These are phyloP conservation scores for Machimus atricapillus DNA, from an alignment of 2,888 invertebrate species.

Conservation along the genomic window DNA sequence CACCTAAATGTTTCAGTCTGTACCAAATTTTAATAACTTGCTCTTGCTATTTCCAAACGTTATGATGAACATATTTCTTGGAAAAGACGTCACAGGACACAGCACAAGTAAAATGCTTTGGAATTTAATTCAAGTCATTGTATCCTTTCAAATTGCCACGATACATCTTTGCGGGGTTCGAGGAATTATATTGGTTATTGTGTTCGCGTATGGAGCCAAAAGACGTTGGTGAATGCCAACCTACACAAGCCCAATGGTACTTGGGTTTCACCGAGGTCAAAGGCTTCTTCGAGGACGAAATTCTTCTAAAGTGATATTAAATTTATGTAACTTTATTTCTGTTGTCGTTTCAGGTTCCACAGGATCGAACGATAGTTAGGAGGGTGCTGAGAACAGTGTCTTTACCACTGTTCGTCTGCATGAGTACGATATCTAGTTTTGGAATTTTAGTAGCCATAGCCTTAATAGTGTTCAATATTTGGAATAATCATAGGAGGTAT, in stretches of 20 bases:
- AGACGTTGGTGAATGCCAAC: neutral
- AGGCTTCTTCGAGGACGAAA: neutral
- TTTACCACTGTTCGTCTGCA: slow-evolving; percentile 88
- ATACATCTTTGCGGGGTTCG: neutral
- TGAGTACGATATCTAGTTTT: slow-evolving; percentile 88
- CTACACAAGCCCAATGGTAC: neutral
- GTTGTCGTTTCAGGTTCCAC: slow-evolving; percentile 75
- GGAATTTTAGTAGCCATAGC: slow-evolving; percentile 86
- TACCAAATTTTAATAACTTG: neutral
- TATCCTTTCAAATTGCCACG: neutral
- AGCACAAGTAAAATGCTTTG: neutral
- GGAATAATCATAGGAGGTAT: slow-evolving; percentile 92
- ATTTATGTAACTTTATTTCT: neutral
- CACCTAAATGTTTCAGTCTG: neutral
- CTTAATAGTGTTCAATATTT: slow-evolving; percentile 90
- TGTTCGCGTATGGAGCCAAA: neutral
- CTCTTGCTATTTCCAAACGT: neutral
- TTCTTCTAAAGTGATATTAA: neutral
- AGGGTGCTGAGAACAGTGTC: slow-evolving; percentile 86
- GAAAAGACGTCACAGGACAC: neutral
- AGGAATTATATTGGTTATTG: neutral
- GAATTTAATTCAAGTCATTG: neutral
- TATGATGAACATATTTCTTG: neutral
- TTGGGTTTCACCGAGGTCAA: neutral
- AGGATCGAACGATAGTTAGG: slow-evolving; percentile 90